Evolutionary conservation across 2,888 invertebrate species (phyloP).

Genomic region (Hemistola chrysoprasaria): DNA sequence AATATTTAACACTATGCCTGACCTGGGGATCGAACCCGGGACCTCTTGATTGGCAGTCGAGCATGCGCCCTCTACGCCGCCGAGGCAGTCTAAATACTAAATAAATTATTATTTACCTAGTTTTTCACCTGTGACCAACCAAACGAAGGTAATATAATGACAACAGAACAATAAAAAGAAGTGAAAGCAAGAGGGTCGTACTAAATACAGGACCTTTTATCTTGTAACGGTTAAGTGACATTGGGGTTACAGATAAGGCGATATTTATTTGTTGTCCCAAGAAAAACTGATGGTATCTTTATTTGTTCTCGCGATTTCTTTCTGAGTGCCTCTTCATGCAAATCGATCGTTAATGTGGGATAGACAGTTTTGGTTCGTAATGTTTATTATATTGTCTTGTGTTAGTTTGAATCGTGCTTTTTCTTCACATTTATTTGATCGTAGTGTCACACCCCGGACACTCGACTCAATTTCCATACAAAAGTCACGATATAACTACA

Average conservation of each 20-base stretch:
- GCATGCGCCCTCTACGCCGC: too few relatives aligned
- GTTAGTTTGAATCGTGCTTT: too few relatives aligned
- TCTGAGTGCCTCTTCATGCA: constrained; percentile 18
- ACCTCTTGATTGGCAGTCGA: too few relatives aligned
- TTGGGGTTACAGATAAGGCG: constrained; percentile 58
- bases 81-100: too few relatives aligned
- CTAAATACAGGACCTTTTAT: constrained; percentile 39
- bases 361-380: not conserved
- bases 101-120: too few relatives aligned
- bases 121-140: constrained; percentile 6
- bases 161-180: constrained; percentile 23
- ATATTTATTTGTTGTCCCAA: constrained; percentile 64
- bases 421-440: too few relatives aligned
- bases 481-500: too few relatives aligned
- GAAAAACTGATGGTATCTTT: constrained; percentile 42
- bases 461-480: too few relatives aligned
- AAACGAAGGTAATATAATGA: constrained; percentile 26
- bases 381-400: too few relatives aligned
- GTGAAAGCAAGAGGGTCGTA: constrained; percentile 37
- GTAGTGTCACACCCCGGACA: too few relatives aligned
- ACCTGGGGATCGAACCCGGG: too few relatives aligned
- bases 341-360: constrained; percentile 14
- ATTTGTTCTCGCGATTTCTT: constrained; percentile 36
- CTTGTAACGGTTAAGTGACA: constrained; percentile 44
- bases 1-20: too few relatives aligned